Percentiles rank a stretch among this genome's conserved stretches.
phyloP scores from a whole-genome alignment of 2,113 vertebrate genomes.

The Ochotona princeps region DNA sequence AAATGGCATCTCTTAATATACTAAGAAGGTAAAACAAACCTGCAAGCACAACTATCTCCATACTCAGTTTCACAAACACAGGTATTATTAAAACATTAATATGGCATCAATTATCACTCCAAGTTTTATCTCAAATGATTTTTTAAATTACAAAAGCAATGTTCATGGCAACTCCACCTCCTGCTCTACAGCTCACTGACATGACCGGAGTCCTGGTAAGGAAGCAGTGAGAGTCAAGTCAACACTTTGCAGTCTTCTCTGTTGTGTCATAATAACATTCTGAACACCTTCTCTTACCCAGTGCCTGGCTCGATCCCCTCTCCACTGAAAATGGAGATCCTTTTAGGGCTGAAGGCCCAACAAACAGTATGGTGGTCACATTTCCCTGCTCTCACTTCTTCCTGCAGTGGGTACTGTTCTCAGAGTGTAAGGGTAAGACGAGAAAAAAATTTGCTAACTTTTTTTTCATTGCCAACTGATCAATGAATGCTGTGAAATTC shows the following conservation, averaged over 20 bases:
- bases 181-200: background rate
- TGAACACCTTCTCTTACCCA: background rate
- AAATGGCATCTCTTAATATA: background rate
- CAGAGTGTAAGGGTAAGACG: background rate
- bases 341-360: background rate
- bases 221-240: background rate
- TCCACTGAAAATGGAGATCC: no score
- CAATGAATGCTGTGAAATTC: background rate
- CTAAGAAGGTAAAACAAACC: background rate
- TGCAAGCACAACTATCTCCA: background rate
- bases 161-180: background rate
- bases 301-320: fast-evolving
- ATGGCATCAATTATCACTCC: background rate
- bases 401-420: background rate
- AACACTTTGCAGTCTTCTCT: background rate
- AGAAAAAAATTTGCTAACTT: background rate
- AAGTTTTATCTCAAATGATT: background rate
- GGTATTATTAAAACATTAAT: background rate
- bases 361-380: background rate
- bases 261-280: background rate
- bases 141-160: background rate
- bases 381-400: background rate
- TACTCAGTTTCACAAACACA: background rate
- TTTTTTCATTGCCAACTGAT: background rate
- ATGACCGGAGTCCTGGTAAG: background rate